Conservation (phyloP, 2,113 vertebrate species). For the Sphaerodactylus townsendi region DNA sequence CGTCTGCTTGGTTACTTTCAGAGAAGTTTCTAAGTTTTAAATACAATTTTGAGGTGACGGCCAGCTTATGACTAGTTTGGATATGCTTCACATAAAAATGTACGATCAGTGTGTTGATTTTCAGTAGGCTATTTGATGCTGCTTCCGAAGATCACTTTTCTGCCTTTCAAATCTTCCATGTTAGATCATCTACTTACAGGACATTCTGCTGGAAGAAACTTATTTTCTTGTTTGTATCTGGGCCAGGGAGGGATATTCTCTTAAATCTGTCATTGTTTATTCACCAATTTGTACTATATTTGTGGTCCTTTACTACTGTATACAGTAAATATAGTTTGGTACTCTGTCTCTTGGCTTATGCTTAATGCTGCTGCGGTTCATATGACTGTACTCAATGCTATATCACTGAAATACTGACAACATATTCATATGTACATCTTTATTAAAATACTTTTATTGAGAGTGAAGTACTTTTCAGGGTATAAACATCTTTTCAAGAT, state of each 20-base stretch:
- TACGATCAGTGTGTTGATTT: background rate
- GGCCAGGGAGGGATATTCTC: constrained; percentile 36
- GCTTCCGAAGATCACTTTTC: background rate
- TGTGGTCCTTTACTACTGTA: constrained; percentile 87
- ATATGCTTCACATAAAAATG: background rate
- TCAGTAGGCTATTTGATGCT: background rate
- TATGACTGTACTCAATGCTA: background rate
- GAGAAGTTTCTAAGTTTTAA: background rate
- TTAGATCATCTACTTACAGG: background rate
- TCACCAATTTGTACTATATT: constrained; percentile 83
- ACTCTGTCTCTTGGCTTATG: constrained; percentile 66
- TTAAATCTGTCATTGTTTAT: constrained; percentile 72
- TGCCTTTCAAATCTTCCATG: background rate
- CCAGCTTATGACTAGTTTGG: background rate
- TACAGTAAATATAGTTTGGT: constrained; percentile 89
- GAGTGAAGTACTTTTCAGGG: constrained; percentile 7
- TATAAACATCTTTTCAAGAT: background rate
- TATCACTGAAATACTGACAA: background rate
- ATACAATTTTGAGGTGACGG: background rate
- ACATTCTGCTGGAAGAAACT: background rate
- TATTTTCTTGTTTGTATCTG: background rate
- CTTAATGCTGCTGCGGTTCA: constrained; percentile 5
- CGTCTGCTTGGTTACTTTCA: background rate
- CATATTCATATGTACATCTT: background rate
- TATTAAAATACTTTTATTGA: constrained; percentile 26